These are phyloP conservation scores for Ia io DNA, from an alignment of 2,113 vertebrate genomes.

Conservation along the genomic window DNA sequence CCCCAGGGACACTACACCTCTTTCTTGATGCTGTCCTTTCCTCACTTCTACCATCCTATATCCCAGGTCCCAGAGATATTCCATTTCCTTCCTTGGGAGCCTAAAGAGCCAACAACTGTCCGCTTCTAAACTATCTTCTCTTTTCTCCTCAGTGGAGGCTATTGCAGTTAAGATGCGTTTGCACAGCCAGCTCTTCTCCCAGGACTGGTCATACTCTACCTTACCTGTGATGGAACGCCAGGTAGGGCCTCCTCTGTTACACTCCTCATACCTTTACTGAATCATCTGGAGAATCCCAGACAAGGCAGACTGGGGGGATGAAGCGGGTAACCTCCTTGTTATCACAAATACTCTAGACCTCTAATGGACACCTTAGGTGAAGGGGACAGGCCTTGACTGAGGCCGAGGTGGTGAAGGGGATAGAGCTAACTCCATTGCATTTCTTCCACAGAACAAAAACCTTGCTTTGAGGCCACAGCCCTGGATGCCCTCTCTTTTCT, in stretches of 20 bases:
- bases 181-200: constrained; percentile 58
- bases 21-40: no score
- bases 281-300: background rate
- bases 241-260: constrained; percentile 36
- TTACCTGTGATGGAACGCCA: background rate
- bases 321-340: background rate
- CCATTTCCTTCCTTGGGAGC: background rate
- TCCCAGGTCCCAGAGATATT: background rate
- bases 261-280: background rate
- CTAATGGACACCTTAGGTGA: background rate
- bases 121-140: background rate
- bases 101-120: background rate
- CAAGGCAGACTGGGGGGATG: background rate
- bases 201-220: background rate
- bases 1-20: background rate
- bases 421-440: constrained; percentile 28
- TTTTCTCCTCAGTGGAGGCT: constrained; percentile 57
- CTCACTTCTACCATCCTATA: background rate
- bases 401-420: background rate
- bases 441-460: constrained; percentile 61
- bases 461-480: constrained; percentile 32
- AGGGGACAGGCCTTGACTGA: background rate
- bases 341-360: background rate
- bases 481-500: constrained; percentile 27
- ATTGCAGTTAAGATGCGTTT: constrained; percentile 66